phyloP scores from a whole-genome alignment of 2,113 vertebrate species.

The Paedocypris sp. region DNA sequence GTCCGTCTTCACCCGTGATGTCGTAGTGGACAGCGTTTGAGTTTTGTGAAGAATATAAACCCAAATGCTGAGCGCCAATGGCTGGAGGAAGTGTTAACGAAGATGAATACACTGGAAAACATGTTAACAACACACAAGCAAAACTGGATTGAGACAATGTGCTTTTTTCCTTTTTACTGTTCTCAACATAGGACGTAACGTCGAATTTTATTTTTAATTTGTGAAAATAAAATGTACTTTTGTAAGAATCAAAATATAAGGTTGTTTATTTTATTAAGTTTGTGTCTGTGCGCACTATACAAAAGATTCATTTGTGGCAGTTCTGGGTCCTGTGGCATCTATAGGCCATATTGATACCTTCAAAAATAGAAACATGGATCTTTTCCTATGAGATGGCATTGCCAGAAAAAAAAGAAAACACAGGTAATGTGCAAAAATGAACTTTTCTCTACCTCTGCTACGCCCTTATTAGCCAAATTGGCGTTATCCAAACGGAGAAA shows the following conservation, averaged over 20 bases:
- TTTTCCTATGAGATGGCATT: too few relatives aligned
- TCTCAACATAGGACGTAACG: constrained; percentile 34
- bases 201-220: constrained; percentile 48
- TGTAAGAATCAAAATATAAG: constrained; percentile 32
- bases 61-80: neutral
- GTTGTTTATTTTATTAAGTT: too few relatives aligned
- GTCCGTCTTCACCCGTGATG: neutral
- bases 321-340: too few relatives aligned
- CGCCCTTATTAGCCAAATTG: too few relatives aligned
- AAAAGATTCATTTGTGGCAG: too few relatives aligned
- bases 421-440: too few relatives aligned
- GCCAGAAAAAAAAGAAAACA: too few relatives aligned
- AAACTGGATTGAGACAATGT: constrained; percentile 30
- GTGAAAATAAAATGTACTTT: constrained; percentile 50
- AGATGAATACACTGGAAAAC: constrained; percentile 34
- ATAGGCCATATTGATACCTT: too few relatives aligned
- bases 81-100: neutral
- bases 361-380: too few relatives aligned
- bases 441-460: too few relatives aligned
- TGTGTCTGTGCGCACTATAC: too few relatives aligned
- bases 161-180: constrained; percentile 28
- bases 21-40: constrained; percentile 14
- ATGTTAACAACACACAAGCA: constrained; percentile 15
- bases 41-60: constrained; percentile 22
- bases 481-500: too few relatives aligned